phyloP scores from a whole-genome alignment of 2,888 invertebrate genomes.

The Amphimallon solstitiale region DNA sequence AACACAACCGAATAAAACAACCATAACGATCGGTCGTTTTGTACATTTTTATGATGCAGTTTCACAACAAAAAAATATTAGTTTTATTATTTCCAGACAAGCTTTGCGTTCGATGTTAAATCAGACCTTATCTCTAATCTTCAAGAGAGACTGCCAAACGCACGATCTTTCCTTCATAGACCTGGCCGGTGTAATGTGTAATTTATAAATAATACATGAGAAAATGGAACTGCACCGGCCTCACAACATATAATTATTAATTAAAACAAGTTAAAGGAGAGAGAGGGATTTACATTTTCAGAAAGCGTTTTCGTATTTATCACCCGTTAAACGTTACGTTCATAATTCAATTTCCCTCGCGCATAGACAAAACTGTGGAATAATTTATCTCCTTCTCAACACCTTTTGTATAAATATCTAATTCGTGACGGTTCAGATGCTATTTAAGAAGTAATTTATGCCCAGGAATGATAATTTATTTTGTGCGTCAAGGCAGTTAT shows the following conservation, averaged over 20 bases:
- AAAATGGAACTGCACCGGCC: background rate
- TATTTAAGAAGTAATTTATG: slow-evolving; percentile 31
- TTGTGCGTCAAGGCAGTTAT: too few relatives aligned
- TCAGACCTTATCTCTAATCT: too few relatives aligned
- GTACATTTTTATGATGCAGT: too few relatives aligned
- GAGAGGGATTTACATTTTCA: background rate
- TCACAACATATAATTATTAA: slow-evolving; percentile 24
- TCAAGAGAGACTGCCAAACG: too few relatives aligned
- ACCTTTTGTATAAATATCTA: slow-evolving; percentile 33
- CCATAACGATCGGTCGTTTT: too few relatives aligned
- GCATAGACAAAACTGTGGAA: slow-evolving; percentile 20
- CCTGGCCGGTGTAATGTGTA: background rate
- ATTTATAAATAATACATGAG: slow-evolving; percentile 28
- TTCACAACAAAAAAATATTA: too few relatives aligned
- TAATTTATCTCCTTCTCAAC: slow-evolving; percentile 27
- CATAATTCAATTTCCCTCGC: slow-evolving; percentile 29
- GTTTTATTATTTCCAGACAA: too few relatives aligned
- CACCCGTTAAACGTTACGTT: slow-evolving; percentile 31
- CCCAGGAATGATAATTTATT: too few relatives aligned
- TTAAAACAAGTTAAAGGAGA: slow-evolving; percentile 18
- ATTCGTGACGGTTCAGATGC: slow-evolving; percentile 24
- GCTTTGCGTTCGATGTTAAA: too few relatives aligned
- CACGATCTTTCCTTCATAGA: too few relatives aligned
- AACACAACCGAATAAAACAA: too few relatives aligned
- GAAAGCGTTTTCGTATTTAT: slow-evolving; percentile 25